phyloP scores from a whole-genome alignment of 2,797 vertebrate genomes.

The Rhinogobio ventralis region DNA sequence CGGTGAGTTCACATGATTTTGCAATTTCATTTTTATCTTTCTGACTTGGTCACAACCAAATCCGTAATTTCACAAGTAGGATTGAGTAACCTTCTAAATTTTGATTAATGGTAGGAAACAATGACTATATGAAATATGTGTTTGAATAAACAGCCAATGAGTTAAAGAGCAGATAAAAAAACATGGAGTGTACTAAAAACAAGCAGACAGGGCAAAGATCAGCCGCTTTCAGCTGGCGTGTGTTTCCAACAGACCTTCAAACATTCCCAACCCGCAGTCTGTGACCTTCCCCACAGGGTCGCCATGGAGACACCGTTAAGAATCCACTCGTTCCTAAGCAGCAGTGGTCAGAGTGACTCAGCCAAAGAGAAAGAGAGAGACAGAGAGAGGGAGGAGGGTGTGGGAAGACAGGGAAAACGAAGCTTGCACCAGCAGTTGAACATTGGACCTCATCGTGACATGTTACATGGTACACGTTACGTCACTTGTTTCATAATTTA shows the following conservation, averaged over 20 bases:
- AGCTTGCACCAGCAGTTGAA: slow-evolving; percentile 20
- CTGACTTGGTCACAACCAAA: neutral
- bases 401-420: slow-evolving; percentile 9
- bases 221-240: slow-evolving; percentile 41
- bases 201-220: slow-evolving; percentile 45
- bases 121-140: neutral
- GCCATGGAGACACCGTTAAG: slow-evolving; percentile 74
- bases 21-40: neutral
- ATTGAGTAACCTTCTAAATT: neutral
- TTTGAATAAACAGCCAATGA: slow-evolving; percentile 12
- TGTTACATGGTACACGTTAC: neutral
- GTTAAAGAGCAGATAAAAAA: neutral
- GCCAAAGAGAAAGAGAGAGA: slow-evolving; percentile 62
- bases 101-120: neutral
- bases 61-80: neutral
- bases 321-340: slow-evolving; percentile 65
- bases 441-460: slow-evolving; percentile 61
- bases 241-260: slow-evolving; percentile 70
- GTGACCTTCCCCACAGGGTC: slow-evolving; percentile 74
- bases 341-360: slow-evolving; percentile 71
- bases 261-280: slow-evolving; percentile 69
- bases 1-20: neutral
- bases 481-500: slow-evolving; percentile 12
- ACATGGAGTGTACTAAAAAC: slow-evolving; percentile 15
- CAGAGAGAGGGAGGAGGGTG: slow-evolving; percentile 46